Percentiles rank a stretch among this genome's conserved stretches.
phyloP scores from a whole-genome alignment of 2,888 invertebrate species.

The Macropis europaea region DNA sequence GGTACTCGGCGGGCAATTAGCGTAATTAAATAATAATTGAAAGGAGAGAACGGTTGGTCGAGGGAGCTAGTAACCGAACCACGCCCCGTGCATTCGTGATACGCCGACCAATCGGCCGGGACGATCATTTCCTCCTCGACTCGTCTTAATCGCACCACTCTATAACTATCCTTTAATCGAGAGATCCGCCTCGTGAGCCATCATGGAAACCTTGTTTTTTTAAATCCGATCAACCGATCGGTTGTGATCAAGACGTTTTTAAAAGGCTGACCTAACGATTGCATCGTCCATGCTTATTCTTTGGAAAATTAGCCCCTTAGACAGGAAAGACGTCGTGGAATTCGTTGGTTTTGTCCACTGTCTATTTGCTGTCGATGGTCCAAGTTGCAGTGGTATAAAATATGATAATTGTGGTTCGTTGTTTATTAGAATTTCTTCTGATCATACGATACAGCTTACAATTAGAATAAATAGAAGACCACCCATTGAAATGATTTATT shows the following conservation, averaged over 20 bases:
- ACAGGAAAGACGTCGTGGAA: too few species aligned
- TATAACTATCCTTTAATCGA: slow-evolving; percentile 45
- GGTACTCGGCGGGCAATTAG: slow-evolving; percentile 70
- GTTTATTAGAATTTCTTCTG: too few species aligned
- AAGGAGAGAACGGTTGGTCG: slow-evolving; percentile 71
- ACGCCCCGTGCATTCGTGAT: slow-evolving; percentile 70
- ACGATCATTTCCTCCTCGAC: slow-evolving; percentile 56
- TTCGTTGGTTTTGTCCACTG: too few species aligned
- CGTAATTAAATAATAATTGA: slow-evolving; percentile 78
- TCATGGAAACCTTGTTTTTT: neutral
- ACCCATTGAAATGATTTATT: too few species aligned
- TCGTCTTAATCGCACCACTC: slow-evolving; percentile 51
- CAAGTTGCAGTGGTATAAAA: too few species aligned
- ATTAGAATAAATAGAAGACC: too few species aligned
- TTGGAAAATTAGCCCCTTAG: too few species aligned
- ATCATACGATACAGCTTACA: too few species aligned
- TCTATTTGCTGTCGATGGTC: too few species aligned
- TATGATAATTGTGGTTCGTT: too few species aligned
- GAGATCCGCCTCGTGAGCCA: slow-evolving; percentile 20
- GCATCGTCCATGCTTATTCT: too few species aligned
- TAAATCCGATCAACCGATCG: neutral
- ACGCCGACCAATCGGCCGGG: slow-evolving; percentile 69
- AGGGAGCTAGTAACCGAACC: slow-evolving; percentile 66
- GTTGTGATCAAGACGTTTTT: neutral
- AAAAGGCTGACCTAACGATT: neutral